Evolutionary conservation across 2,888 invertebrate species (phyloP), one percentile per base, ranked within the genome.

Genomic region (Apeira syringaria): DNA sequence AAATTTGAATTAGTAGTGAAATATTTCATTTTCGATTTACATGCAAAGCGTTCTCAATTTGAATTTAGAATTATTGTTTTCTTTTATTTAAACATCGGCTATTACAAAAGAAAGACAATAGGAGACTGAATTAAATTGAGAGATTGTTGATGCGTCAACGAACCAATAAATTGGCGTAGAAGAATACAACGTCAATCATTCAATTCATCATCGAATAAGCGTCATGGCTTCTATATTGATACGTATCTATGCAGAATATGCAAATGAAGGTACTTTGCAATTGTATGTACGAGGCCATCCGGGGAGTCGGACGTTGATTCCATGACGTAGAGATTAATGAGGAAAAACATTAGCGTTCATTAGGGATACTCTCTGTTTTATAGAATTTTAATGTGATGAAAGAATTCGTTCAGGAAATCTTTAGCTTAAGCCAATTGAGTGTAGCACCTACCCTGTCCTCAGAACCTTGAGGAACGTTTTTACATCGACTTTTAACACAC

Each of bases 81-180:
- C n/a, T n/a, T n/a, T n/a, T n/a, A n/a, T n/a, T n/a, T n/a, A n/a
- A n/a, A n/a, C n/a, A n/a, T n/a, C n/a, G n/a, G n/a, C n/a, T n/a
- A n/a, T n/a, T n/a, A 25, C 28, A 12, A 25, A 56, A 68, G 72
- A 71, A 69, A 57, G 55, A 43, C 53, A 58, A 47, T 51, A 34
- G 31, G 15, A 44, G 42, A 68, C 68, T 69, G 67, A 70, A 47
- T 65, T 50, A 48, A 61, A 61, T 53, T 32, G 29, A 31, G 11
- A 30, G 17, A 22, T 43, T 48, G 53, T 54, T 38, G 47, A 55
- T 58, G 47, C 40, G 36, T 50, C 53, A 52, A 34, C 43, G 54
- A 54, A 59, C 66, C 47, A 37, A 46, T 46, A 50, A 59, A 64
- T 68, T 68, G 71, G 71, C 66, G 59, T 50, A 39, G 49, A 53